Base-by-base conservation (phyloP, 2,797 vertebrate species). In the Erpetoichthys calabaricus region DNA sequence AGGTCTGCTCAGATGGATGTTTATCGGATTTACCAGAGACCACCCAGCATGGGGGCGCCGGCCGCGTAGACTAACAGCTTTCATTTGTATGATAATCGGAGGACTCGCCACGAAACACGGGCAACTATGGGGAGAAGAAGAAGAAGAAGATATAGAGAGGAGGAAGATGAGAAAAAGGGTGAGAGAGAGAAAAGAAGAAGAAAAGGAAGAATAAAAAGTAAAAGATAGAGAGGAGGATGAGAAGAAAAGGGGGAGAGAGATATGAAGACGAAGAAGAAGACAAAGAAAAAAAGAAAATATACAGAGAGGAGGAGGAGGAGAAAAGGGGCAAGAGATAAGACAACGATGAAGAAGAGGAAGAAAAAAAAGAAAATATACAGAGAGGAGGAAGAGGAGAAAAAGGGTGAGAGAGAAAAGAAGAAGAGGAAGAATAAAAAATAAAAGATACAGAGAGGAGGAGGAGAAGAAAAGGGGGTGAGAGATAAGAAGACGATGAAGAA, bases 371-470 rank as follows among this genome's bases (percentile, higher is more conserved):
- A 56, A 44, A 5, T 45, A 64, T 47, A 45, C 56, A 55, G 47
- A 49, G 9, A 49, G 47, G 47, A 6, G 2, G 47, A 9, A 57
- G 50, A 44, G 10, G 8, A 25, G 2, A 2, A 49, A 9, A 9
- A 9, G 6, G 47, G 6, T 5, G 47, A 49, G 44, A 62, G 47
- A 4, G n/a, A 56, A 55, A 71, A 65, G 68, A 56, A 58, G 55
- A 41, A 64, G 62, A 59, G 60, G 58, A 60, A 55, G 63, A 58
- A 74, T 78, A 73, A 66, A 75, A 73, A 59, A 68, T 67, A 70
- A 81, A 84, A 76, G 67, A 76, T 50, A 68, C 69, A 54, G 63
- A 57, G 71, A 78, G 76, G 75, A 84, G 84, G 57, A 60, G 64
- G 9, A 47, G 10, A 8, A 9, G 41, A 6, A 25, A 50, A 41